Evolutionary conservation across 2,113 vertebrate species (phyloP).

Genomic region (Myxocyprinus asiaticus): DNA sequence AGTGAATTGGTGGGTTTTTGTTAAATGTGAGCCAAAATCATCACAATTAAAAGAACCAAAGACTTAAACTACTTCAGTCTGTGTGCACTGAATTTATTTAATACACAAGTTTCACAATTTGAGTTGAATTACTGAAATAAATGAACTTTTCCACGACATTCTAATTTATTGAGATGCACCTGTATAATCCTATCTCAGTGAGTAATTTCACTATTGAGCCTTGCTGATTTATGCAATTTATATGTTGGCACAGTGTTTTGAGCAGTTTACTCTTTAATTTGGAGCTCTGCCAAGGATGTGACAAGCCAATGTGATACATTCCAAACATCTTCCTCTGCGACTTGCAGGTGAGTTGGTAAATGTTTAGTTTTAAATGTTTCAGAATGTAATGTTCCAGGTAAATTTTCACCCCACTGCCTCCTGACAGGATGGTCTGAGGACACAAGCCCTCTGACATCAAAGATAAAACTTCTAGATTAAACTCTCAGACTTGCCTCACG

Average conservation of each 20-base stretch:
- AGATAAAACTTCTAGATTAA: conserved; percentile 12
- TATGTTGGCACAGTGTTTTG: neutral
- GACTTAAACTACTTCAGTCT: too few relatives aligned
- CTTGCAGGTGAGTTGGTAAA: conserved; percentile 1
- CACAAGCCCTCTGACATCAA: neutral
- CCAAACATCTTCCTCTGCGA: neutral
- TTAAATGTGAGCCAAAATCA: too few relatives aligned
- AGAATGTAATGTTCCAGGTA: conserved; percentile 3
- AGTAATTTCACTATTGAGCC: too few relatives aligned
- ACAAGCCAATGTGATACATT: conserved; percentile 4
- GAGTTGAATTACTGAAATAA: too few relatives aligned
- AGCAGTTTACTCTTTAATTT: neutral
- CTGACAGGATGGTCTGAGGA: conserved; percentile 25
- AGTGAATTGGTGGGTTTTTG: too few relatives aligned
- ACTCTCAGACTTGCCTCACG: neutral
- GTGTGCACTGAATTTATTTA: too few relatives aligned
- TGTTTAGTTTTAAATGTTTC: conserved; percentile 33
- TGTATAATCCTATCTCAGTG: too few relatives aligned
- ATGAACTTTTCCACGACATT: too few relatives aligned
- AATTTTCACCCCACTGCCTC: conserved; percentile 33
- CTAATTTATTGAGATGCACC: too few relatives aligned
- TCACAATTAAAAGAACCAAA: too few relatives aligned
- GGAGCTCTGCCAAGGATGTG: neutral
- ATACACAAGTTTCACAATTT: too few relatives aligned
- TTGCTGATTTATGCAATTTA: too few relatives aligned